Evolutionary conservation across 2,797 vertebrate genomes (phyloP).

Genomic region (Anas flavirostris): DNA sequence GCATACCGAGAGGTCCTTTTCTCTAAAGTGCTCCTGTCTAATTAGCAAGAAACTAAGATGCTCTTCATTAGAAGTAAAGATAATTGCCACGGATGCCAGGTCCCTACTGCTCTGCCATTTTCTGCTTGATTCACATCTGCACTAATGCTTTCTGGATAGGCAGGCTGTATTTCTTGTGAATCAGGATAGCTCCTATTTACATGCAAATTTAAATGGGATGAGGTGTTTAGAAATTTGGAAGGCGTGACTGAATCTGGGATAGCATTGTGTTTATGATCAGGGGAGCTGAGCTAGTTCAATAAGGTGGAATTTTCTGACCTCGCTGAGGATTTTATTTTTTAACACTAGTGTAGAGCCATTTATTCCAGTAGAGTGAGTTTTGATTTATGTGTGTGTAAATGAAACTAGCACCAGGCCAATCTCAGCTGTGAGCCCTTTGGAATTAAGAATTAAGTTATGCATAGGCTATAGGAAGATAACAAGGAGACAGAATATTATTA

Average conservation of each 20-base stretch:
- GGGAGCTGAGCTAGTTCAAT: neutral
- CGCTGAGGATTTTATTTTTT: constrained; percentile 17
- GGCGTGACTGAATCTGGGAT: neutral
- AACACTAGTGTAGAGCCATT: neutral
- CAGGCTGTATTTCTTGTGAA: constrained; percentile 8
- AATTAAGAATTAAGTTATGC: constrained; percentile 60
- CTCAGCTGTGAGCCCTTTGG: constrained; percentile 15
- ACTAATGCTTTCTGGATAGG: neutral
- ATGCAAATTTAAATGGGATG: constrained; percentile 37
- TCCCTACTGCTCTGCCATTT: constrained; percentile 10
- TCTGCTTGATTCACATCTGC: constrained; percentile 5
- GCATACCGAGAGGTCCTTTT: neutral
- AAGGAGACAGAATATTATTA: constrained; percentile 65
- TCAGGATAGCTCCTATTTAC: constrained; percentile 18
- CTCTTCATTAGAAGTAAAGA: constrained; percentile 16
- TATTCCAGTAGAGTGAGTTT: constrained; percentile 23
- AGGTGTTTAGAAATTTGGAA: constrained; percentile 20
- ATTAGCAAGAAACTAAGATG: neutral
- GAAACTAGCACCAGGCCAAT: constrained; percentile 47
- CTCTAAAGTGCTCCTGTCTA: neutral
- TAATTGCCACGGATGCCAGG: neutral
- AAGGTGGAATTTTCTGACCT: neutral
- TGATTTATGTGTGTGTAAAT: constrained; percentile 51
- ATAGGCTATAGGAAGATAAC: constrained; percentile 40
- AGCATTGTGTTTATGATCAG: neutral